Conservation (phyloP, 2,797 vertebrate species). For the Myotis findleyi region DNA sequence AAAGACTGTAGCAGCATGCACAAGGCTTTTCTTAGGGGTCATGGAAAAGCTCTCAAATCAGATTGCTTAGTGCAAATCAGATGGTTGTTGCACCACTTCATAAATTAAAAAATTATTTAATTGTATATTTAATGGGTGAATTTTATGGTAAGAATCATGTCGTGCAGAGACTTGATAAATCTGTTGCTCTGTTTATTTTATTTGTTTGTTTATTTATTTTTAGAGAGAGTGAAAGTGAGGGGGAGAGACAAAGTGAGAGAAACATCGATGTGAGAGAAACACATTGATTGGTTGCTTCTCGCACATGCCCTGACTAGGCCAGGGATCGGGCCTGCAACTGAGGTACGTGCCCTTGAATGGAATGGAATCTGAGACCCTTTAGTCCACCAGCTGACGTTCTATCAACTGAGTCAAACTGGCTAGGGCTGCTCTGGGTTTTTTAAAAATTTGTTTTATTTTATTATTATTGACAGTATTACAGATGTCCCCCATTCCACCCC, state of each 20-base stretch:
- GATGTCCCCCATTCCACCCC: background rate
- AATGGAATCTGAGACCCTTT: too few species aligned
- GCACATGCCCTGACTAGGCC: too few species aligned
- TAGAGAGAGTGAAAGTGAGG: too few species aligned
- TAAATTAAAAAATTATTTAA: background rate
- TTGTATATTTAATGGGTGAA: background rate
- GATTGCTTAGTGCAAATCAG: background rate
- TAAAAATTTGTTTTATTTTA: background rate
- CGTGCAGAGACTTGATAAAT: too few species aligned
- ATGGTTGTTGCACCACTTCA: background rate
- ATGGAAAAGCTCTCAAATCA: background rate
- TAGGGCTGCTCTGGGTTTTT: background rate
- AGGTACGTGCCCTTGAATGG: too few species aligned
- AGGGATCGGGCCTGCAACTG: too few species aligned
- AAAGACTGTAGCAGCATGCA: background rate
- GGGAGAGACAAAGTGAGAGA: too few species aligned
- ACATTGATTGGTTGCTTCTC: too few species aligned
- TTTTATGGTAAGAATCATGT: background rate
- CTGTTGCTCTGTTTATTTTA: background rate
- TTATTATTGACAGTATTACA: background rate
- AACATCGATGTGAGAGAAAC: too few species aligned
- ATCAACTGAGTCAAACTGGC: too few species aligned
- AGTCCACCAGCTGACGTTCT: too few species aligned
- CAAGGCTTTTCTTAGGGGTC: background rate
- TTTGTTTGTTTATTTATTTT: too few species aligned